Evolutionary conservation across 2,888 invertebrate species (phyloP).

Genomic region (Spatulosminthurus flaviceps): DNA sequence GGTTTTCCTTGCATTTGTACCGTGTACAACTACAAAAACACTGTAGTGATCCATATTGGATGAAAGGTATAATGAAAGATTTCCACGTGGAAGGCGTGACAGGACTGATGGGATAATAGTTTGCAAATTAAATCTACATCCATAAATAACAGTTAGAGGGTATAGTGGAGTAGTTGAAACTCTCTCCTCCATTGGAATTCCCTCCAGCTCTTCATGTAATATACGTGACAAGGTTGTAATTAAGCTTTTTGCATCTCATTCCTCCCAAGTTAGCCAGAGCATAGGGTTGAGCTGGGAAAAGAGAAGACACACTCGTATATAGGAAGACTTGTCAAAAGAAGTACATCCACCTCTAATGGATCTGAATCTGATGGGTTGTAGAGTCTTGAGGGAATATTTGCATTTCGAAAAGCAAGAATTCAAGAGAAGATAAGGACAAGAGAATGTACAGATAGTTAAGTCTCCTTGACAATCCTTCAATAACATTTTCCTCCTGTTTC

Average conservation of each 20-base stretch:
- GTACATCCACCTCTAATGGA: too few species aligned
- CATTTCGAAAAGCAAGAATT: not conserved
- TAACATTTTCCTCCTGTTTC: not conserved
- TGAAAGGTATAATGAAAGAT: not conserved
- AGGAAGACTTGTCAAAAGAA: too few species aligned
- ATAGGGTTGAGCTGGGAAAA: too few species aligned
- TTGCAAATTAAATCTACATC: conserved; percentile 48
- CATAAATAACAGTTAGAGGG: conserved; percentile 41
- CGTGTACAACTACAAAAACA: too few species aligned
- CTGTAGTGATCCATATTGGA: not conserved
- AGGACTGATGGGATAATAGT: not conserved
- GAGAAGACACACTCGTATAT: too few species aligned
- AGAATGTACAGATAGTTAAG: not conserved
- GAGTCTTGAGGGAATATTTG: not conserved
- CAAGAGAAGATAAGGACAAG: not conserved
- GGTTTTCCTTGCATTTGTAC: too few species aligned
- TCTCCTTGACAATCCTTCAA: not conserved
- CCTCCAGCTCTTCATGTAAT: not conserved
- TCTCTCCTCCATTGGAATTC: not conserved
- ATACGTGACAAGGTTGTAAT: not conserved
- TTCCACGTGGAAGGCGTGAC: not conserved
- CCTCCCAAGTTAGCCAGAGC: too few species aligned
- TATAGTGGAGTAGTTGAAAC: not conserved
- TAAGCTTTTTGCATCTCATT: too few species aligned
- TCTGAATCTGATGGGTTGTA: too few species aligned